Base-by-base conservation (phyloP, 2,113 vertebrate species). In the Coptodon bakossiorum region DNA sequence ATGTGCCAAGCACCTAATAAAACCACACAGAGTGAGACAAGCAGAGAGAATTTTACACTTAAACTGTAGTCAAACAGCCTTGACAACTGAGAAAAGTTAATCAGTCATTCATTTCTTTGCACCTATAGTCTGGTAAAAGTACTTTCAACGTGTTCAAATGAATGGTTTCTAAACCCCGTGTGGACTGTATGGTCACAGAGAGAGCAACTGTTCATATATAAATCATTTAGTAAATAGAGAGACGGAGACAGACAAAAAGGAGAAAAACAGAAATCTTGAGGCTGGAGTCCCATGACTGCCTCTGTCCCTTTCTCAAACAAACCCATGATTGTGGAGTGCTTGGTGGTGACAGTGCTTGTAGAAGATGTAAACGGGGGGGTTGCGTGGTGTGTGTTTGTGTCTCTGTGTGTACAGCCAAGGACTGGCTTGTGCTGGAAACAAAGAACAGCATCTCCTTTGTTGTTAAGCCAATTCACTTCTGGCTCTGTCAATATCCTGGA, bases 371-470 rank as follows among this genome's bases (percentile, higher is more conserved):
- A 87, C 7, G 56, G 82, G 73, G 76, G 61, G 61, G 5, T 54
- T 22, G 45, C 34, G 16, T 43, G 66, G 68, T 31, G 89, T 85
- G 31, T 80, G 68, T 88, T 34, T 88, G 78, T 66, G 87, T 90
- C 14, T 87, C 61, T 85, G 84, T 84, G 86, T 86, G 93, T 80
- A 78, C 57, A 81, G 53, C 82, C 53, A 45, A 61, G 68, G 45
- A 85, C 80, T 53, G 88, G 52, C 82, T 91, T 92, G 92, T 93
- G 81, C 71, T 91, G 85, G 79, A 85, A 90, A 94, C 92, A 92
- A 94, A 90, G 86, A 93, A 95, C 95, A 95, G 84, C n/a, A 4
- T 89, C 17, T 48, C 59, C 84, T 92, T 94, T 95, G 91, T 94
- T 88, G 73, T 59, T 4, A 31, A 80, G 54, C 83, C 84, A 86